A percentile compares a stretch with the other conserved stretches of the same genome.
phyloP scores from a whole-genome alignment of 2,797 vertebrate species.

The Brotogeris chrysoptera region DNA sequence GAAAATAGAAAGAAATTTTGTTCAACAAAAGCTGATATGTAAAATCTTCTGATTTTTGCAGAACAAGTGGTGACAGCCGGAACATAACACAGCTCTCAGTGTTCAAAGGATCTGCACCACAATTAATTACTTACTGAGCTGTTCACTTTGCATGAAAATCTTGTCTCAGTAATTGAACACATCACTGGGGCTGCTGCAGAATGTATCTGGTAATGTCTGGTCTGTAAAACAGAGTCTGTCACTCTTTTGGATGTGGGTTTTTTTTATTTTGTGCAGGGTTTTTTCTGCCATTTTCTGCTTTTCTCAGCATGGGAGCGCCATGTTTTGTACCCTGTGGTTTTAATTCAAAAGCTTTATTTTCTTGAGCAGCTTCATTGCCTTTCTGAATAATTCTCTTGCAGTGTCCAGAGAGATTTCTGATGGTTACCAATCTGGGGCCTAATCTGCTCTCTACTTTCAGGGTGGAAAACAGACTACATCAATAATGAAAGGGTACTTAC shows the following conservation, averaged over 20 bases:
- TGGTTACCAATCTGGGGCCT: background rate
- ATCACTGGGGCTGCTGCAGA: background rate
- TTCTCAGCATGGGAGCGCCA: background rate
- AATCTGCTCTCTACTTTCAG: background rate
- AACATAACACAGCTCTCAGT: conserved; percentile 5
- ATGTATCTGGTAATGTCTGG: background rate
- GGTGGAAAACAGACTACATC: background rate
- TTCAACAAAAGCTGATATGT: conserved; percentile 33
- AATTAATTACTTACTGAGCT: conserved; percentile 71
- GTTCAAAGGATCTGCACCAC: conserved; percentile 66
- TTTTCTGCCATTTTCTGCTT: background rate
- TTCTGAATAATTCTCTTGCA: background rate
- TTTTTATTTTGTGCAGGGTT: background rate
- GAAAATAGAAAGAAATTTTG: conserved; percentile 39
- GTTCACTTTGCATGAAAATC: conserved; percentile 60
- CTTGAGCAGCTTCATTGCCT: background rate
- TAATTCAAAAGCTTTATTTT: background rate
- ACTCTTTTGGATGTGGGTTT: background rate
- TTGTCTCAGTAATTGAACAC: conserved; percentile 66
- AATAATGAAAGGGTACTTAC: background rate
- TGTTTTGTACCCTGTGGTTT: background rate
- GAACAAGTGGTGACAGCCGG: conserved; percentile 55
- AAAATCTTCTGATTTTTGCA: conserved; percentile 56
- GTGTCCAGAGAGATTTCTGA: background rate
- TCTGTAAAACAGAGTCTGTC: background rate